Conservation (phyloP, 2,113 vertebrate genomes). For the Tursiops truncatus region DNA sequence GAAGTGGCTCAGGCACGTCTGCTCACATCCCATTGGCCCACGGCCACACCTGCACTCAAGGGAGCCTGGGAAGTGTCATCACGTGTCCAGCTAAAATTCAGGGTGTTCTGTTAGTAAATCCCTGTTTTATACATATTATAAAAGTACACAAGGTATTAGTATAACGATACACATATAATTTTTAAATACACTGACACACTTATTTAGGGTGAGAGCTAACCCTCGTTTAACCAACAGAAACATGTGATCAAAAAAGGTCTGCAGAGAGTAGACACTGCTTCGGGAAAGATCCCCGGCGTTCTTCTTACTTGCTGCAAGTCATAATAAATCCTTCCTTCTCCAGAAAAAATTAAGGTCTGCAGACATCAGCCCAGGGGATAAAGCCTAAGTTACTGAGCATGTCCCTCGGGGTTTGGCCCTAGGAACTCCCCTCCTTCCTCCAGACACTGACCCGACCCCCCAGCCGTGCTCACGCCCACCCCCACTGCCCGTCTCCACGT, state of each 20-base stretch:
- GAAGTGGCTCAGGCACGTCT: neutral
- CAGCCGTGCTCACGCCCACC: no score
- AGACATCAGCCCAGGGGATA: neutral
- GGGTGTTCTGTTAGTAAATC: neutral
- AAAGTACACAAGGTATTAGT: no score
- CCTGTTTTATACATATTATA: no score
- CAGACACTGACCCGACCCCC: rapidly evolving
- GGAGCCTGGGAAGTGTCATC: neutral
- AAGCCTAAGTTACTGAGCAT: neutral
- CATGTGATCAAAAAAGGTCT: no score
- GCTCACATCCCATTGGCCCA: neutral
- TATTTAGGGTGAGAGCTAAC: neutral
- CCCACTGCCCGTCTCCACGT: no score
- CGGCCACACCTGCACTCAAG: neutral
- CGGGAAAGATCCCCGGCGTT: no score
- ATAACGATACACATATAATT: rapidly evolving
- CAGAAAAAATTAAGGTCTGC: no score
- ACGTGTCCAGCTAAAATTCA: neutral
- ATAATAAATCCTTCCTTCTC: no score
- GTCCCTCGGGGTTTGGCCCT: no score
- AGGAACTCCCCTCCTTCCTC: no score
- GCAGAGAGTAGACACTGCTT: neutral
- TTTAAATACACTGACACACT: rapidly evolving
- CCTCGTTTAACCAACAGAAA: neutral
- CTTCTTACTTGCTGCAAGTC: no score